Evolutionary conservation across 2,888 invertebrate species (phyloP), one percentile per base, ranked within the genome.

Genomic region (Meta bourneti): DNA sequence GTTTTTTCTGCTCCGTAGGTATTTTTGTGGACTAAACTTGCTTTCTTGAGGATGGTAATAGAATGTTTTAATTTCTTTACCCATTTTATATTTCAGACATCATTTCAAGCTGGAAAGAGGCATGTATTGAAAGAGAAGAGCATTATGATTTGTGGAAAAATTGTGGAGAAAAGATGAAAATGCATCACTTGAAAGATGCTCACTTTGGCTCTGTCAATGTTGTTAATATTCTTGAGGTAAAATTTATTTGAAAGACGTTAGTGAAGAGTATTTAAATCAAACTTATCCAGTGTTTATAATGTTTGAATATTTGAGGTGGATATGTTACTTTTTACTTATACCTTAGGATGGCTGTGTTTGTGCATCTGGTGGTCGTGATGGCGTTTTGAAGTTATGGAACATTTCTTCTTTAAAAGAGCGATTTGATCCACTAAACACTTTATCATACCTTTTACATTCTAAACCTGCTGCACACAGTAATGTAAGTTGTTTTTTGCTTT

Each of bases 201-300:
- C 93, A 93, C 83, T 91, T 85, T 89, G 93, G 89, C 19, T 71
- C 86, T 82, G 93, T 93, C 61, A 91, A 93, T 91, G 89, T 91
- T 72, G 91, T 91, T 51, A 70, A 81, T 13, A 20, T 93, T 11
- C 51, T 93, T 16, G 85, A 93, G 89, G 93, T 93, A 69, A 34
- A 34, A 34, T 34, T 34, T 34, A 34, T 34, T 34, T 34, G 34
- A 34, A 34, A 34, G 34, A 34, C 1, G 34, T 34, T 34, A 34
- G 34, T 34, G 34, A 1, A 34, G 1, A 34, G 34, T 34, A 4
- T 34, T 34, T 34, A 1, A 2, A 34, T 34, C 34, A 1, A 34
- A 34, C 34, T 34, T 34, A 34, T 34, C 4, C 4, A 34, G 34
- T 34, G 34, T 34, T 34, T 34, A 34, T 34, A 34, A 1, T 34